phyloP scores from a whole-genome alignment of 2,113 vertebrate species.

The Mobula birostris region DNA sequence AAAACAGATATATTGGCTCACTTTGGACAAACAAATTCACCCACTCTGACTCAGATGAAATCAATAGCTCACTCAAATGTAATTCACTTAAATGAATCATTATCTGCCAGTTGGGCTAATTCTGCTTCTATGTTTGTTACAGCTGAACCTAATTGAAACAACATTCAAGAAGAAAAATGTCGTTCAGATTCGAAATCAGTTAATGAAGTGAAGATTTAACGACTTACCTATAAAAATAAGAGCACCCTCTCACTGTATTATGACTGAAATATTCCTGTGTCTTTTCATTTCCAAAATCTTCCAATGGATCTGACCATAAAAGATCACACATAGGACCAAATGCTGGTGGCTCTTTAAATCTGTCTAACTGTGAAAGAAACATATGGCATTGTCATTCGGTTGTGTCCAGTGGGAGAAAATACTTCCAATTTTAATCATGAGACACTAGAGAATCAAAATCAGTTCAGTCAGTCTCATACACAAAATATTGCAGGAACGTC shows the following conservation, averaged over 20 bases:
- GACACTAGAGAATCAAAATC: not conserved
- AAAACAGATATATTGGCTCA: not conserved
- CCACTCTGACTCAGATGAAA: not conserved
- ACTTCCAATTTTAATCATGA: not conserved
- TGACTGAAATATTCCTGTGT: conserved; percentile 72
- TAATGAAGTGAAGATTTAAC: not conserved
- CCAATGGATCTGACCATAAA: conserved; percentile 67
- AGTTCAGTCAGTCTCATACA: not conserved
- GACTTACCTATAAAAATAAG: conserved; percentile 70
- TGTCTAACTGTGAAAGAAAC: conserved; percentile 48
- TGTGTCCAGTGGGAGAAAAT: not conserved
- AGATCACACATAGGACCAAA: conserved; percentile 73
- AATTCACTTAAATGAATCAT: not conserved
- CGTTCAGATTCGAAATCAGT: not conserved
- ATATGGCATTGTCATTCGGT: not conserved
- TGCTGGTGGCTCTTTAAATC: conserved; percentile 70
- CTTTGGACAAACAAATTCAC: not conserved
- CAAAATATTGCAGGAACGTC: not conserved
- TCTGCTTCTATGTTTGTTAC: too few relatives aligned
- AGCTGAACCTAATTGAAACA: not conserved
- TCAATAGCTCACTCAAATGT: not conserved
- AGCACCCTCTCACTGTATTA: conserved; percentile 71
- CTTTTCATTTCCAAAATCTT: conserved; percentile 72
- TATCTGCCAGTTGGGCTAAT: too few relatives aligned
- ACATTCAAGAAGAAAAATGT: not conserved